Conservation (phyloP, 2,113 vertebrate species). For the Neomonachus schauinslandi region DNA sequence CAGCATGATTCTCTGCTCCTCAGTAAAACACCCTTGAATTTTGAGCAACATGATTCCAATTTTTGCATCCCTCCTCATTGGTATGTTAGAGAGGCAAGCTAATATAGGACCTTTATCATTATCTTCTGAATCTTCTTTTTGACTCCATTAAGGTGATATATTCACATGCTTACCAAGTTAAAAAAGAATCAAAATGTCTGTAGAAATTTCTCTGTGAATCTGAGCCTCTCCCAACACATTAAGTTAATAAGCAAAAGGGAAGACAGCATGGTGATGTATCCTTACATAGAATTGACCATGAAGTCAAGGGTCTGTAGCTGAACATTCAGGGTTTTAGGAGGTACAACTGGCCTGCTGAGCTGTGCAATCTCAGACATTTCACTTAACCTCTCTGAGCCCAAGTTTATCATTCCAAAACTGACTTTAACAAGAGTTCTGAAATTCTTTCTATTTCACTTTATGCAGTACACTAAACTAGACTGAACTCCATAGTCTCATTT, state of each 20-base stretch:
- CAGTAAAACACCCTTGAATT: not conserved
- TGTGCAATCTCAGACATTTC: not conserved
- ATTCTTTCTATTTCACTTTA: not conserved
- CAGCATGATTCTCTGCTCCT: not conserved
- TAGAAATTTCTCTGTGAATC: not conserved
- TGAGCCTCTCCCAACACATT: not conserved
- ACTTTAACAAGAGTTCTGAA: not conserved
- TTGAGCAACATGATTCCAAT: not conserved
- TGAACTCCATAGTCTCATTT: not conserved
- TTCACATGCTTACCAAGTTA: not conserved
- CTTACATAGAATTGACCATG: not conserved
- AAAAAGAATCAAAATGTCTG: not conserved
- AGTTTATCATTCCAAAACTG: not conserved
- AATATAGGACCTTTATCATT: not conserved
- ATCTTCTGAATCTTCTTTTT: not conserved
- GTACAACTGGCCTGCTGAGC: not conserved
- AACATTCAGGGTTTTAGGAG: not conserved
- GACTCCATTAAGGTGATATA: not conserved
- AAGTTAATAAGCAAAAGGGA: not conserved
- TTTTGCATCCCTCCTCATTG: not conserved
- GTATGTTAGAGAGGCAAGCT: not conserved
- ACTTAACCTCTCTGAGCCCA: not conserved
- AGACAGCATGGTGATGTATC: not conserved
- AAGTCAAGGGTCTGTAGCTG: not conserved
- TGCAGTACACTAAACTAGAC: not conserved